Conservation (phyloP, 2,888 invertebrate genomes). For the Orthosia incerta region DNA sequence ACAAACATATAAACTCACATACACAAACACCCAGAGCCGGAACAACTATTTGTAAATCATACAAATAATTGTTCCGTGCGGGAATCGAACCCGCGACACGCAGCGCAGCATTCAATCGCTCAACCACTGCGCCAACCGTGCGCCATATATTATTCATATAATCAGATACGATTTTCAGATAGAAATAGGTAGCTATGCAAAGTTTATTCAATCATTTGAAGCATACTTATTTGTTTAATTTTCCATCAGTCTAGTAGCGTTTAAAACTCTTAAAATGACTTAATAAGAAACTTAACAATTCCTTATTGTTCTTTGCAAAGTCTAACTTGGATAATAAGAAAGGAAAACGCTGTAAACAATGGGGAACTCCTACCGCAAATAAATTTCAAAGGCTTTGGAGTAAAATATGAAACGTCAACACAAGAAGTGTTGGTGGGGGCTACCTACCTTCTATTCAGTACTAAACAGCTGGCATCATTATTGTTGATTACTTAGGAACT, state of each 20-base stretch:
- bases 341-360: background rate
- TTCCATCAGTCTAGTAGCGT: background rate
- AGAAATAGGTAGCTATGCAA: background rate
- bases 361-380: background rate
- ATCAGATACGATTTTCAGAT: background rate
- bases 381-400: constrained; percentile 9
- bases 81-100: too few species aligned
- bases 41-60: too few species aligned
- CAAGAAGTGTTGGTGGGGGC: constrained; percentile 4
- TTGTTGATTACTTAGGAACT: constrained; percentile 24
- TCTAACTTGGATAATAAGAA: background rate
- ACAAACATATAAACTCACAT: too few species aligned
- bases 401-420: constrained; percentile 32
- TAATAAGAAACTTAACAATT: constrained; percentile 2
- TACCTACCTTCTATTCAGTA: background rate
- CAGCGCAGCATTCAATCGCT: too few species aligned
- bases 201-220: background rate
- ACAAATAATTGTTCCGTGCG: too few species aligned
- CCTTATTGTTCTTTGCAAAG: background rate
- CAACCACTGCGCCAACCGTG: too few species aligned
- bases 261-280: background rate
- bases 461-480: constrained; percentile 7
- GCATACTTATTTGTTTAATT: background rate
- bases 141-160: too few species aligned
- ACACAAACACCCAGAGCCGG: too few species aligned